Evolutionary conservation across 2,888 invertebrate genomes (phyloP).

Genomic region (Drosophila phalerata): DNA sequence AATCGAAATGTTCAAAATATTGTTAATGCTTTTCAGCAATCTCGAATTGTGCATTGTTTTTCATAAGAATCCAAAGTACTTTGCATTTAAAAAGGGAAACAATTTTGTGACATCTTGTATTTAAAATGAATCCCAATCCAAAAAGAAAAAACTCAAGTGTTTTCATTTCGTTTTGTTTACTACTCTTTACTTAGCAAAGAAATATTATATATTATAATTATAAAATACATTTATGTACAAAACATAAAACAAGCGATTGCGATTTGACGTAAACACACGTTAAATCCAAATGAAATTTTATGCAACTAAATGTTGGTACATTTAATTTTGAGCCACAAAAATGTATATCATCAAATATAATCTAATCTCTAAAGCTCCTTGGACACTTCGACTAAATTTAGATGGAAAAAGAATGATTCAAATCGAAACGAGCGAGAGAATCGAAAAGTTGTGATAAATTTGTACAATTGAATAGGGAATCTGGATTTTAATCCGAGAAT

Average conservation of each 20-base stretch:
- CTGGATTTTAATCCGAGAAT: not conserved
- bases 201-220: conserved; percentile 39
- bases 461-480: conserved; percentile 5
- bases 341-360: conserved; percentile 13
- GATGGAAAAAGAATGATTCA: not conserved
- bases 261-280: conserved; percentile 4
- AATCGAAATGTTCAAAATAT: too few species aligned
- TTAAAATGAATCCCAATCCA: not conserved
- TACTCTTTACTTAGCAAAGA: conserved; percentile 56
- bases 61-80: not conserved
- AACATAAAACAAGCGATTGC: conserved; percentile 49
- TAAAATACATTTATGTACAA: conserved; percentile 66
- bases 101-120: not conserved
- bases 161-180: not conserved
- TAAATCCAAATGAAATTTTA: conserved; percentile 4
- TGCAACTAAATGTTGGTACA: conserved; percentile 23
- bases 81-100: not conserved
- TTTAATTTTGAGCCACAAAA: conserved; percentile 37
- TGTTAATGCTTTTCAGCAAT: too few species aligned
- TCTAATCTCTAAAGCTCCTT: conserved; percentile 22
- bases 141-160: not conserved
- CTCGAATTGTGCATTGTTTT: too few species aligned
- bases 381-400: not conserved
- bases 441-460: conserved; percentile 10
- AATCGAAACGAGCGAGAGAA: not conserved